Conservation (phyloP, 2,888 invertebrate genomes). For the Clanis bilineata region DNA sequence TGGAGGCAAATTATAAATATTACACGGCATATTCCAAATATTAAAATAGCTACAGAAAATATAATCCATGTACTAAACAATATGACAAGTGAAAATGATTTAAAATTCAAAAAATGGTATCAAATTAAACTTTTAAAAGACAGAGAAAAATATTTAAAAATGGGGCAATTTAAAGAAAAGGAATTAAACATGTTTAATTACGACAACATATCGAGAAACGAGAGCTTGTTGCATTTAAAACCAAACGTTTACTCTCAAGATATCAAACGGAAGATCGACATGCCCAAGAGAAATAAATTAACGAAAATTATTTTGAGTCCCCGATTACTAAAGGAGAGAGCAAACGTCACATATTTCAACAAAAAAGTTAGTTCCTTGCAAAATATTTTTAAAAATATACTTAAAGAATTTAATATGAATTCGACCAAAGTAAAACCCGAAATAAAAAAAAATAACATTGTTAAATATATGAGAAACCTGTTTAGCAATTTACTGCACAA, state of each 20-base stretch:
- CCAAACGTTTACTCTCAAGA: constrained; percentile 19
- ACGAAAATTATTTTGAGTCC: constrained; percentile 31
- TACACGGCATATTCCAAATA: neutral
- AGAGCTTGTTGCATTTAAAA: constrained; percentile 3
- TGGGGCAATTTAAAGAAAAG: constrained; percentile 1
- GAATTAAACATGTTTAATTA: neutral
- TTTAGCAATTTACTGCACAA: constrained; percentile 50
- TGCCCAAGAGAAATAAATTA: constrained; percentile 32
- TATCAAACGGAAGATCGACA: constrained; percentile 24
- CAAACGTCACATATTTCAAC: constrained; percentile 14
- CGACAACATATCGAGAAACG: neutral
- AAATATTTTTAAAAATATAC: constrained; percentile 28
- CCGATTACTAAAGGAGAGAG: constrained; percentile 23
- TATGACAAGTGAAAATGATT: constrained; percentile 25
- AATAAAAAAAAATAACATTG: constrained; percentile 36
- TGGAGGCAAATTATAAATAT: neutral
- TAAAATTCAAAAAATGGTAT: constrained; percentile 36
- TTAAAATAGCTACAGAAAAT: neutral
- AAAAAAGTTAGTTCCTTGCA: constrained; percentile 30
- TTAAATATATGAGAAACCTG: constrained; percentile 52
- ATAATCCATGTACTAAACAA: constrained; percentile 5
- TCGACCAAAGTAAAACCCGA: constrained; percentile 25
- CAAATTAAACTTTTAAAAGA: constrained; percentile 29
- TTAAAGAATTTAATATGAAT: constrained; percentile 32
- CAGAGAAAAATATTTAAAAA: constrained; percentile 18